Evolutionary conservation across 2,113 vertebrate species (phyloP), one percentile per base, ranked within the genome.

Genomic region (Himantopus leucocephalus): DNA sequence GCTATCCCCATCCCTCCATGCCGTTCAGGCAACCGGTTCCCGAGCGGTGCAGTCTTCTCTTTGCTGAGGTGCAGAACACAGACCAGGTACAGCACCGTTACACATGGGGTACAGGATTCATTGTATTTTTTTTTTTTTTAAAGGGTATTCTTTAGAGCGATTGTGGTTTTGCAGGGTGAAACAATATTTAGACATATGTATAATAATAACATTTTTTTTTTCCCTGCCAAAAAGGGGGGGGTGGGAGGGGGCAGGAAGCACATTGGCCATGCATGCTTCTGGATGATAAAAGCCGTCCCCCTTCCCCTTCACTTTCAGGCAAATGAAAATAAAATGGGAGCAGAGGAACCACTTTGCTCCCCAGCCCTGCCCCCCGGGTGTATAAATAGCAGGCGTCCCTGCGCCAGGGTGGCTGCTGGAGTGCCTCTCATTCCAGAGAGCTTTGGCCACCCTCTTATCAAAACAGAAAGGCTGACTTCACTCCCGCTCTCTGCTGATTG

Each of bases 391-490:
- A 58, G 80, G 63, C 64, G 3, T 80, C 94, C 77, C 74, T 94
- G 85, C 8, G 20, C 94, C 85, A 23, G 41, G 91, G 90, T 95
- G 53, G 89, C 94, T 95, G 92, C 94, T 95, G 91, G 92, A 98
- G 95, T 97, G 93, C 94, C 52, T 30, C 67, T 97, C 96, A 97
- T 97, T 96, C 96, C 97, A 84, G 93, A 92, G 81, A 97, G 92
- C 91, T 95, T 94, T 97, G 95, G 94, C 82, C 73, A 89, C 92
- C 85, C 80, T 97, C 96, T 97, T 97, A 97, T 97, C 97, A 91
- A 98, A 98, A 97, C 98, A 98, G 97, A 97, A 97, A 96, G 85
- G 92, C 85, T 98, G 98, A 98, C 96, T 97, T 98, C 96, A 97
- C 76, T 71, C 62, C 53, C 0, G 6, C 93, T 91, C 85, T 88